phyloP scores from a whole-genome alignment of 2,888 invertebrate genomes.

The Neoascia interrupta region DNA sequence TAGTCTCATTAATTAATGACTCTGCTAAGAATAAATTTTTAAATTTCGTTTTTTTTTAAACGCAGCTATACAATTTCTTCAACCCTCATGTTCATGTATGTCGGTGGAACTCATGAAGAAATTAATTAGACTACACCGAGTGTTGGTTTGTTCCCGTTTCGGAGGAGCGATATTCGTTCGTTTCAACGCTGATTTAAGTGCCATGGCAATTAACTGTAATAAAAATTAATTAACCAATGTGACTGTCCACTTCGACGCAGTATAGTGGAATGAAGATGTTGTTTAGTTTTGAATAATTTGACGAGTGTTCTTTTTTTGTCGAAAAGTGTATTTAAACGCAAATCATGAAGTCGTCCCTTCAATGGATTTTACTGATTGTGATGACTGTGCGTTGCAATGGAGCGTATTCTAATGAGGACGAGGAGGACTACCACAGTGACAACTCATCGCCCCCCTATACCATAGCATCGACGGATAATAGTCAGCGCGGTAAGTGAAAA shows the following conservation, averaged over 20 bases:
- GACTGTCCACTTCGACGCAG: conserved; percentile 38
- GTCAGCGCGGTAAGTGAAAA: conserved; percentile 54
- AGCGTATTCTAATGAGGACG: conserved; percentile 41
- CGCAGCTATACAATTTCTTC: conserved; percentile 8
- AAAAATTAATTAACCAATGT: conserved; percentile 68
- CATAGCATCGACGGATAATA: conserved; percentile 35
- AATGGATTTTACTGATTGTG: conserved; percentile 44
- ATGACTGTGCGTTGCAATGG: conserved; percentile 13
- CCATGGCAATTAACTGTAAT: conserved; percentile 68
- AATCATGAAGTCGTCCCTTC: conserved; percentile 57
- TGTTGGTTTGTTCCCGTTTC: too few species aligned
- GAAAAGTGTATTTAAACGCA: not conserved
- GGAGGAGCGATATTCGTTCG: conserved; percentile 23
- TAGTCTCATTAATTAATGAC: not conserved
- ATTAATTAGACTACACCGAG: conserved; percentile 45
- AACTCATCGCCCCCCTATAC: conserved; percentile 63
- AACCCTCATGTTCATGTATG: not conserved
- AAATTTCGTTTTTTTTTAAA: not conserved
- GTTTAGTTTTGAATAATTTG: conserved; percentile 44
- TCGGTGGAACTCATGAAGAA: conserved; percentile 40
- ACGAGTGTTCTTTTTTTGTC: not conserved
- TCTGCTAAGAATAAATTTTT: not conserved
- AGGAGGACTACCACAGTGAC: conserved; percentile 63
- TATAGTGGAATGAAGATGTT: conserved; percentile 18
- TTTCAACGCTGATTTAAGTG: conserved; percentile 68